Evolutionary conservation across 2,888 invertebrate species (phyloP).

Genomic region (Eudiplozoon nipponicum): DNA sequence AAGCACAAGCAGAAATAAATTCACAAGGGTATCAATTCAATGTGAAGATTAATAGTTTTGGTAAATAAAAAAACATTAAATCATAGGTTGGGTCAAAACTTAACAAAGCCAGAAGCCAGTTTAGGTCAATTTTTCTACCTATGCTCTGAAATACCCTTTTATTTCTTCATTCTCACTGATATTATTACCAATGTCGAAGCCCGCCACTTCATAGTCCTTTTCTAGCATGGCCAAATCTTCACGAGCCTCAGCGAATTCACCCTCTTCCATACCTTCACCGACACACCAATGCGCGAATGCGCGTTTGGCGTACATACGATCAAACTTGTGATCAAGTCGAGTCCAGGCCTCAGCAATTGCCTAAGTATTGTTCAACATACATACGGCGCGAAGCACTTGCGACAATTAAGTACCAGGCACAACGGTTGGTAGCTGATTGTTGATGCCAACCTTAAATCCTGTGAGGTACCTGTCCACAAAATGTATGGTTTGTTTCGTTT

Average conservation of each 20-base stretch:
- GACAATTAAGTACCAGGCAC: slow-evolving; percentile 41
- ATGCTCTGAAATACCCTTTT: too few relatives aligned
- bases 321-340: slow-evolving; percentile 22
- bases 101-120: too few relatives aligned
- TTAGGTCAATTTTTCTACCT: too few relatives aligned
- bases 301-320: slow-evolving; percentile 21
- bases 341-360: slow-evolving; percentile 29
- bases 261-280: slow-evolving; percentile 31
- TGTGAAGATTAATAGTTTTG: too few relatives aligned
- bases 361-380: slow-evolving; percentile 29
- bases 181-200: too few relatives aligned
- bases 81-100: too few relatives aligned
- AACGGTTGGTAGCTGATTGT: slow-evolving; percentile 30
- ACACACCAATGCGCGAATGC: slow-evolving; percentile 27
- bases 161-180: too few relatives aligned
- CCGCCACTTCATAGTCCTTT: slow-evolving; percentile 29
- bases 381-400: slow-evolving; percentile 29
- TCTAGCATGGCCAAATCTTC: slow-evolving; percentile 38
- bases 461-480: slow-evolving; percentile 53
- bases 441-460: slow-evolving; percentile 36
- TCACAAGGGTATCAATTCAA: too few relatives aligned
- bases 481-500: slow-evolving; percentile 47
- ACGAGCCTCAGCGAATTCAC: slow-evolving; percentile 56
- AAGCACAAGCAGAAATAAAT: too few relatives aligned
- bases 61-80: too few relatives aligned